A percentile compares a stretch with the other conserved stretches of the same genome.
Conservation (phyloP, 2,113 vertebrate genomes). For the Aramus guarauna region DNA sequence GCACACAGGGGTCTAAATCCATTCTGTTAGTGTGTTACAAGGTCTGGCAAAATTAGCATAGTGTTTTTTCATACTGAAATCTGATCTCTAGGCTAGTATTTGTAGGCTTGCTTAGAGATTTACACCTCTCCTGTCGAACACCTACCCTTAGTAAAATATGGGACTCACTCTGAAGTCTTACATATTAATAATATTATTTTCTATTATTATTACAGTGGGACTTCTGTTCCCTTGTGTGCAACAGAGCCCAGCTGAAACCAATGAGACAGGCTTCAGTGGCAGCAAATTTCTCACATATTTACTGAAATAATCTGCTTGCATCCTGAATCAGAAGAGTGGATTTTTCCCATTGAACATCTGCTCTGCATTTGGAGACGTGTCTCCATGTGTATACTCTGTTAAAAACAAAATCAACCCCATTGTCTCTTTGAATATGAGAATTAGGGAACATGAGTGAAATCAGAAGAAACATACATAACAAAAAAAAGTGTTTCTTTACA, state of each 20-base stretch:
- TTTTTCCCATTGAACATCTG: background rate
- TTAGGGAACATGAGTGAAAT: background rate
- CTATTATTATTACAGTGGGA: background rate
- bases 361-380: background rate
- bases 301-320: background rate
- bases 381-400: background rate
- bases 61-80: background rate
- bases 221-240: background rate
- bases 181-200: background rate
- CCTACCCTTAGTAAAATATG: background rate
- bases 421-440: background rate
- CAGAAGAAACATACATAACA: background rate
- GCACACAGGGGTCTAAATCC: background rate
- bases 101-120: background rate
- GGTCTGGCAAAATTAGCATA: background rate
- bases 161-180: background rate
- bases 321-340: background rate
- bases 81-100: background rate
- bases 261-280: background rate
- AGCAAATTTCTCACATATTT: background rate
- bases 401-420: background rate
- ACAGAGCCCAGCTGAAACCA: background rate
- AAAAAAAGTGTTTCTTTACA: background rate
- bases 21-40: background rate
- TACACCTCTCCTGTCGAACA: background rate